These are phyloP conservation scores for Micrasema minimum DNA, from an alignment of 1,140 invertebrate species.

Conservation along the genomic window DNA sequence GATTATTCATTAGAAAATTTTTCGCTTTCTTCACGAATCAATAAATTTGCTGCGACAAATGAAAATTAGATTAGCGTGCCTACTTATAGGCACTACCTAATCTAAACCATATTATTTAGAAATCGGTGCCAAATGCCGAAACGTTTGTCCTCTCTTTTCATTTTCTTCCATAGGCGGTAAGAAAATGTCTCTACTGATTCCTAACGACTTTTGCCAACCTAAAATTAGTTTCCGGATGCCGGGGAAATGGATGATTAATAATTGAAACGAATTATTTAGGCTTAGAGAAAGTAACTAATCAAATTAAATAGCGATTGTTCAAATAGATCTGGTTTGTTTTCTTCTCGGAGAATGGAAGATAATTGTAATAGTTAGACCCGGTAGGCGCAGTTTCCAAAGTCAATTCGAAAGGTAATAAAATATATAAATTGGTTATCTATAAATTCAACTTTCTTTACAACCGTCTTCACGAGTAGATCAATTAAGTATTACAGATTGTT, in stretches of 20 bases:
- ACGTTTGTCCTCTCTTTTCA: constrained; percentile 30
- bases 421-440: not conserved
- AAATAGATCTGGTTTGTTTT: constrained; percentile 4
- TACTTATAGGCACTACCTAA: not conserved
- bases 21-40: not conserved
- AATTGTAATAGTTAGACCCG: constrained; percentile 1
- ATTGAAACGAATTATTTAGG: constrained; percentile 17
- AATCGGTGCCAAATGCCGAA: constrained; percentile 28
- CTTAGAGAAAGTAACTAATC: constrained; percentile 17
- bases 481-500: too few relatives aligned
- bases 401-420: not conserved
- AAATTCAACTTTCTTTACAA: not conserved
- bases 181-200: constrained; percentile 15
- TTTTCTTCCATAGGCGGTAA: not conserved
- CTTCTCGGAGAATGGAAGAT: constrained; percentile 12
- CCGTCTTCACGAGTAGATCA: too few relatives aligned
- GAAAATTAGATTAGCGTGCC: not conserved
- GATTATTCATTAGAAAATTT: too few relatives aligned
- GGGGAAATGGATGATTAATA: not conserved
- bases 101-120: not conserved
- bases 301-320: constrained; percentile 13
- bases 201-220: constrained; percentile 1
- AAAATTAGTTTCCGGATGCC: constrained; percentile 2
- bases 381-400: not conserved
- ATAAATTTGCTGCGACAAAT: not conserved